Percentiles rank a stretch among this genome's conserved stretches.
These are phyloP conservation scores for Hystrix cristata DNA, from an alignment of 2,113 vertebrate genomes.

Conservation along the genomic window DNA sequence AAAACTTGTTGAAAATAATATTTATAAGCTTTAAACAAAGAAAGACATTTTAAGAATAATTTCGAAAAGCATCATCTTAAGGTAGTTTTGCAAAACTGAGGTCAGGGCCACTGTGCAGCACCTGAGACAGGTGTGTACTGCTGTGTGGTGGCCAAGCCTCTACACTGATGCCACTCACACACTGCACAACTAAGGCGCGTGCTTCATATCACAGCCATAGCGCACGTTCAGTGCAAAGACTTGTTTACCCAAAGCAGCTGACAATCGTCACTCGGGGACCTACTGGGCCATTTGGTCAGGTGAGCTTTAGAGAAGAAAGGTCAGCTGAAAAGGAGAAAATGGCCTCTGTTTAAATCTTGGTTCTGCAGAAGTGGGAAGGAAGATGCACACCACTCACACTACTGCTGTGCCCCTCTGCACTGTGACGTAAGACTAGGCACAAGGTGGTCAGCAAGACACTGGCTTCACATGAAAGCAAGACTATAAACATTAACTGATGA, in stretches of 20 bases:
- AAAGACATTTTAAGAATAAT: background rate
- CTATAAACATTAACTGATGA: background rate
- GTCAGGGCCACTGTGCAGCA: background rate
- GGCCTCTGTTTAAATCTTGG: background rate
- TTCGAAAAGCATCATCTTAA: slow-evolving; percentile 45
- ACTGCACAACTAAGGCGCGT: too few relatives aligned
- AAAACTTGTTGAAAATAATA: background rate
- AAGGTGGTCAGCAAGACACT: background rate
- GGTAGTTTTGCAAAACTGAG: background rate
- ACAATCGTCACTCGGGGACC: background rate
- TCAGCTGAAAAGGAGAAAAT: background rate
- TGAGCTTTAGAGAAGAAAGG: background rate
- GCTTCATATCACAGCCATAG: fast-evolving
- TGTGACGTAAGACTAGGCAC: background rate
- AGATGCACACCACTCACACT: background rate
- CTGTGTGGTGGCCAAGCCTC: background rate
- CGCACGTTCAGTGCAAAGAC: background rate
- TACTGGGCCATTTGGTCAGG: background rate
- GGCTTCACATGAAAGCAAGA: background rate
- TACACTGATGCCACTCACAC: too few relatives aligned
- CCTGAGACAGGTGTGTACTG: background rate
- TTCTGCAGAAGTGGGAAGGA: background rate
- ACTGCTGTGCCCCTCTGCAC: background rate
- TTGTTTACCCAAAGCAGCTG: fast-evolving
- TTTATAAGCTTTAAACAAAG: background rate